Evolutionary conservation across 30 jellyfish, hydroid and myxozoan genomes (phyloP), one percentile per base, ranked within the genome.

Genomic region (Aurelia aurita): DNA sequence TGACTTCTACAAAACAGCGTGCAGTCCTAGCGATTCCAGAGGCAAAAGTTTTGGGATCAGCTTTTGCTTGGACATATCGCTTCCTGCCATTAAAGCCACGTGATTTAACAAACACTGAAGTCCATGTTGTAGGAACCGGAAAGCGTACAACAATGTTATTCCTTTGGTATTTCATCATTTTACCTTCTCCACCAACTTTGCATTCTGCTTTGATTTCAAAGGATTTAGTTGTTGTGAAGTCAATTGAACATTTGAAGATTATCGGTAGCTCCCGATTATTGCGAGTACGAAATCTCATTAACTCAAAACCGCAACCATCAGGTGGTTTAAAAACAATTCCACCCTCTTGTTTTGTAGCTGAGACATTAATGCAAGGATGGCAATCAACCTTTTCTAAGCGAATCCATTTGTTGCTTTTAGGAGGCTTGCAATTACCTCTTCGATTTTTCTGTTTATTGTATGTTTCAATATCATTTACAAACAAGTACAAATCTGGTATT

Each of bases 261-360:
- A 92, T 11, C 7, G 98, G 98, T 1, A 82, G 86, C 16, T 29
- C 66, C 16, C 64, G 72, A 12, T 35, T 71, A 32, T 60, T 68
- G 20, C 84, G 78, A 11, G 77, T 85, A 26, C 96, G 91, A 43
- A 87, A 86, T 39, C 98, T 96, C 70, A 92, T 44, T 5, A 92
- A 77, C 72, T 92, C 98, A 74, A 92, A 87, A 70, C 96, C 82
- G 72, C 98, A 92, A 11, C 96, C 97, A 87, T 92, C 98, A 18
- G 98, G 98, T 34, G 98, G 98, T 32, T 51, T 62, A 64, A 92
- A 87, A 31, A 67, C 90, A 44, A 92, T 49, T 4, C 98, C 96
- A 18, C 98, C 97, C 44, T 87, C 87, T n/a, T 27, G 54, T 22
- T 74, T 35, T 0, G 90, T 25, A 25, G 80, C 70, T 19, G 51